Base-by-base conservation (phyloP, 2,797 vertebrate genomes). In the Sebastes ruberrimus region DNA sequence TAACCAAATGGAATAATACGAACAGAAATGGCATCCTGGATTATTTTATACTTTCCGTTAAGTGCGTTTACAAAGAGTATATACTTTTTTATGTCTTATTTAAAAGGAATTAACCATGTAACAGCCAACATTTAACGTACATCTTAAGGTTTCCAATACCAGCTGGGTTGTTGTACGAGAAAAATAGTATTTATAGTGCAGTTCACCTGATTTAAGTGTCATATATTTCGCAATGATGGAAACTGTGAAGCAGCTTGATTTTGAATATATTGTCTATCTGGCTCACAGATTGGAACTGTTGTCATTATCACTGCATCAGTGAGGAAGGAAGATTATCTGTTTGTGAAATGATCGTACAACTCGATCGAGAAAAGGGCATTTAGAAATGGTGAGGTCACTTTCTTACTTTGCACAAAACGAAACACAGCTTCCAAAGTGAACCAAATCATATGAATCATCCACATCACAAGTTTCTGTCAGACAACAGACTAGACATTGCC, bases 261-360 rank as follows among this genome's bases (percentile, higher is more conserved):
- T 80, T 30, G 22, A 22, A 57, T 69, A 74, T 27, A 7, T n/a
- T 59, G n/a, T 69, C 3, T 77, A 6, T 78, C 27, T 80, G 77
- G 38, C 82, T 89, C 64, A 76, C 78, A 86, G 75, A 80, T 69
- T 70, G 59, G 18, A 27, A 56, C 69, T 65, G 59, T 78, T 83
- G 66, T 84, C 70, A 70, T 86, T 74, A 73, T 92, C 88, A 84
- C 92, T 91, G 86, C 86, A 91, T 92, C 89, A 92, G 91, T 88
- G 91, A 90, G 38, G 66, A 79, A 72, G 62, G 16, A 7, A 38
- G 46, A 52, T 79, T 74, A 46, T 80, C 60, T 67, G 65, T 84
- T 76, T 84, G 61, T 72, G 28, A 80, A 86, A 78, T 59, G 22
- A 46, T 78, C 56, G 22, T 33, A 60, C 28, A 60, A 85, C 71